These are phyloP conservation scores for Osedax fenrisi DNA, from an alignment of 2,888 invertebrate species.

Conservation along the genomic window DNA sequence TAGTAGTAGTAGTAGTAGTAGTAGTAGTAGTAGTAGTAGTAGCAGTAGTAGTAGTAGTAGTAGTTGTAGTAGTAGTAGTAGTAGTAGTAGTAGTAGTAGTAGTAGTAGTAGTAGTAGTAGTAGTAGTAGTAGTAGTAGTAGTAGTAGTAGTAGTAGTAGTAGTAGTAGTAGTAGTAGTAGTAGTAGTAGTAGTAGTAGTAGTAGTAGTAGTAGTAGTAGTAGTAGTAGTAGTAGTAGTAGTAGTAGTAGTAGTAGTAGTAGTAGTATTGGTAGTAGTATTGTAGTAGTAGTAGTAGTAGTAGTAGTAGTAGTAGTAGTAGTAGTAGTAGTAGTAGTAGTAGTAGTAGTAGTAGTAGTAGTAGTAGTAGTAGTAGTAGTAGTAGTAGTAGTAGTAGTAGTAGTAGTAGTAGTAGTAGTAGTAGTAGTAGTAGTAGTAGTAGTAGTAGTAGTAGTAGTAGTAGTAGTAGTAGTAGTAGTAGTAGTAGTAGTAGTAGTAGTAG, in stretches of 20 bases:
- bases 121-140: conserved; percentile 19
- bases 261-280: too few species aligned
- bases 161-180: conserved; percentile 23
- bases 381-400: background rate
- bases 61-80: conserved; percentile 22
- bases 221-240: conserved; percentile 5
- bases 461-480: too few species aligned
- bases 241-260: conserved; percentile 8
- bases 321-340: conserved; percentile 3
- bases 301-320: conserved; percentile 10
- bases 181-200: conserved; percentile 6
- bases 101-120: conserved; percentile 27
- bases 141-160: conserved; percentile 17
- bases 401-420: background rate
- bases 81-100: conserved; percentile 30
- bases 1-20: conserved; percentile 17
- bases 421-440: background rate
- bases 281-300: too few species aligned
- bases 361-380: background rate
- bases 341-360: background rate
- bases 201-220: background rate
- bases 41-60: conserved; percentile 23
- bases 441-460: conserved; percentile 8
- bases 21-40: conserved; percentile 29
- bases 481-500: too few species aligned